Evolutionary conservation across 2,797 vertebrate genomes (phyloP).

Genomic region (Heterohyrax brucei): DNA sequence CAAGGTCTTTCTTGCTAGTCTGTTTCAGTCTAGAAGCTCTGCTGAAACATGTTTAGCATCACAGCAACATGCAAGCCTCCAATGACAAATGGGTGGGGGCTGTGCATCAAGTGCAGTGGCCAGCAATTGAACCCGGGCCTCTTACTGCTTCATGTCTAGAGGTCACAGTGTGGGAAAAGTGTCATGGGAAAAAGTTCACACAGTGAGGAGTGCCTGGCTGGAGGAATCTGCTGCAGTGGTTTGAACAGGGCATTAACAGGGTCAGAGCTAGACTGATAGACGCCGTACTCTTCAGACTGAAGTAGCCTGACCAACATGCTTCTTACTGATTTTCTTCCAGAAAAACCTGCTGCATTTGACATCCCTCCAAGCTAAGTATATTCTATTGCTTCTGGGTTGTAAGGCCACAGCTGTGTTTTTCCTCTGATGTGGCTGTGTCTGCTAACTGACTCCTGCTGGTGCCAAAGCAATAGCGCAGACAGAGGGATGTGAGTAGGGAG

Average conservation of each 20-base stretch:
- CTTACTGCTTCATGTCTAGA: not conserved
- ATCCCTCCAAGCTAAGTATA: slow-evolving; percentile 63
- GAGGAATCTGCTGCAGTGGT: too few relatives aligned
- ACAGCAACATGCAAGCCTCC: not conserved
- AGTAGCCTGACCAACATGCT: slow-evolving; percentile 45
- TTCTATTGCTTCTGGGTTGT: slow-evolving; percentile 81
- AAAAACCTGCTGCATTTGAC: slow-evolving; percentile 67
- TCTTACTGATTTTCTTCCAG: not conserved
- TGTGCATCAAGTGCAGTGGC: not conserved
- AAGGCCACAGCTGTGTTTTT: slow-evolving; percentile 77
- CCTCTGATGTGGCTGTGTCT: slow-evolving; percentile 29
- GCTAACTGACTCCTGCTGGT: not conserved
- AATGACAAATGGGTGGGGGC: not conserved
- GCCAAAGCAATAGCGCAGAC: not conserved
- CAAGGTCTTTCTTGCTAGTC: not conserved
- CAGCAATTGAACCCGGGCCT: not conserved
- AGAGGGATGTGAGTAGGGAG: too few relatives aligned
- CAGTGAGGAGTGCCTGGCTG: not conserved
- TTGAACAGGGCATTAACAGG: not conserved
- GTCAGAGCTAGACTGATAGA: slow-evolving; percentile 25
- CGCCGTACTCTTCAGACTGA: slow-evolving; percentile 40
- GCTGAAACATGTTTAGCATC: not conserved
- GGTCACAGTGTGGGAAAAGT: not conserved
- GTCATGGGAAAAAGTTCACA: not conserved
- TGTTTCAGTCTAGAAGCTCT: not conserved